A percentile compares a stretch with the other conserved stretches of the same genome.
These are phyloP conservation scores for Bilobella aurantiaca DNA, from an alignment of 1,140 invertebrate genomes.

Conservation along the genomic window DNA sequence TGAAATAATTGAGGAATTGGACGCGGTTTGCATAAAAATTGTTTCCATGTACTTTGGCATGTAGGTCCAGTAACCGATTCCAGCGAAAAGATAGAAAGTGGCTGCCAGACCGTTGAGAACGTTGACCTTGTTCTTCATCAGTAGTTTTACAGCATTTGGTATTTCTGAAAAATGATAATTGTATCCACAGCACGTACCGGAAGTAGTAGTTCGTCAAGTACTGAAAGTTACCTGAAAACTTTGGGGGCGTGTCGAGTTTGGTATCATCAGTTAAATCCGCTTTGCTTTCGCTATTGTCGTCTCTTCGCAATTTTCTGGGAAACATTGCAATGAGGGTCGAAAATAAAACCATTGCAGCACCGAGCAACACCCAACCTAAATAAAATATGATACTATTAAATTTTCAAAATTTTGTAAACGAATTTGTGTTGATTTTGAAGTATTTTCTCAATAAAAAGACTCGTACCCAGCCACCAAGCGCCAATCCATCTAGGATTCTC, in stretches of 20 bases:
- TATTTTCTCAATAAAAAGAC: neutral
- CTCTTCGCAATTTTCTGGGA: conserved; percentile 42
- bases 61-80: conserved; percentile 63
- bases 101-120: conserved; percentile 57
- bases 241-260: conserved; percentile 4
- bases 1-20: conserved; percentile 55
- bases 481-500: conserved; percentile 64
- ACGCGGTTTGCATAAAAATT: conserved; percentile 60
- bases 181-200: no score
- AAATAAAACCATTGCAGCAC: conserved; percentile 50
- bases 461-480: conserved; percentile 58
- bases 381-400: neutral
- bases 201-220: neutral
- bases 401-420: neutral
- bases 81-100: conserved; percentile 59
- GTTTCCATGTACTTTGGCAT: conserved; percentile 66
- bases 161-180: conserved; percentile 34
- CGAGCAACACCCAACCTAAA: conserved; percentile 57
- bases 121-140: conserved; percentile 53
- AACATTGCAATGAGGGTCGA: conserved; percentile 52
- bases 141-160: conserved; percentile 48
- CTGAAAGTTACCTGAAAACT: neutral
- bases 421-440: neutral
- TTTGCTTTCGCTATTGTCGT: neutral
- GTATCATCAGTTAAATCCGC: neutral